Evolutionary conservation across 2,888 invertebrate species (phyloP), one percentile per base, ranked within the genome.

Genomic region (Opisthograptis luteolata): DNA sequence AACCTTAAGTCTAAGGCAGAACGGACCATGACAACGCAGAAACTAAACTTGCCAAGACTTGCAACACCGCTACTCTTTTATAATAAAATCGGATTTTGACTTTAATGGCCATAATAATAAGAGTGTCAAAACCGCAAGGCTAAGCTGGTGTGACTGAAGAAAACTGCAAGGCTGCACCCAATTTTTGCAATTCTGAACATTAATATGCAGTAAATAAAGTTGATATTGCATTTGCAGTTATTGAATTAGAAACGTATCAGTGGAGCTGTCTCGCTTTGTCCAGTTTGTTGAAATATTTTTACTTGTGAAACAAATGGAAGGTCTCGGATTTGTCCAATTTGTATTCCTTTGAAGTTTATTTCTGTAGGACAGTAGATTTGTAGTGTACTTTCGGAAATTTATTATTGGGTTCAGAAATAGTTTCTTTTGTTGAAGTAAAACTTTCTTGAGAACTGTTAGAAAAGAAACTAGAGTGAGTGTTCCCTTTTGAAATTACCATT

Each of bases 151-250:
- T 40, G 0, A n/a, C 39, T 37, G 20, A 32, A 50, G 37, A 37
- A 49, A 49, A 49, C 31, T 37, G 43, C 43, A 27, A 27, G 14
- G 27, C 30, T 36, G 35, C 15, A 7, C 31, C 39, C 28, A 45
- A 58, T 55, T 52, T 50, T 42, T 61, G 50, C 55, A 44, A 57
- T 53, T 57, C 39, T 49, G 50, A 46, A 49, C 57, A 49, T 35
- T 62, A 59, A 62, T 51, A 15, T 46, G 42, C 14, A 44, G 51
- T 55, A 55, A 57, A 62, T 57, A 59, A 62, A 59, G 59, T 55
- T 51, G 47, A 47, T 44, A 58, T 57, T 55, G 37, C 49, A 41
- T 49, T 37, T 28, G 3, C 43, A 49, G 43, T 43, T 49, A 43
- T 43, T 49, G 37, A 49, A 48, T 49, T 31, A 30, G 35, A 34